Base-by-base conservation (phyloP, 2,888 invertebrate species). In the Aradus depressus region DNA sequence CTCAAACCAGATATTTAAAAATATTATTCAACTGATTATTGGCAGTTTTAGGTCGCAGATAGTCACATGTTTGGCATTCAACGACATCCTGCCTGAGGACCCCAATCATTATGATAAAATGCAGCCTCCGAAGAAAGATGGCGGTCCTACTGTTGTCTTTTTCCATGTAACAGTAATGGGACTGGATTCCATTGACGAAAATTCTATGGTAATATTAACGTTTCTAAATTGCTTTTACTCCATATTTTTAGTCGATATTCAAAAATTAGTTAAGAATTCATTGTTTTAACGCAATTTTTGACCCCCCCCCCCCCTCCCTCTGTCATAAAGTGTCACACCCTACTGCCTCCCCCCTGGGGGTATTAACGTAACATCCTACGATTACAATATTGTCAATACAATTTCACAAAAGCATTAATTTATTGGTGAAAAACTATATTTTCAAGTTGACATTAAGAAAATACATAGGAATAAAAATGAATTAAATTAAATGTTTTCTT, bases 131-230 rank as follows among this genome's bases (percentile, higher is more conserved):
- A 90, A 90, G 68, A 83, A 83, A 66, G 86, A 87, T 64, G 88
- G 87, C 14, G 81, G 84, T 63, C 84, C 91, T 0, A 91, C 91
- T 1, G 81, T 80, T 5, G 91, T 92, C 25, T 82, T 82, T 67
- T 91, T 91, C 69, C 91, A 91, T 65, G 90, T 91, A 28, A 91
- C 91, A 0, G 91, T 91, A 32, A 90, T 92, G 89, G 92, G 92
- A 1, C 72, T 93, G 57, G 92, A 93, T 70, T 92, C 92, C 32
- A 92, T 95, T 58, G 92, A 92, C 65, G 93, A 93, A 68, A 90
- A 86, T 61, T 91, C 91, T 3, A 95, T 95, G 93, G 89, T 89
- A 70, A 35, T 16, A n/a, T 16, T 26, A 16, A 8, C 14, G 2
- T 44, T 41, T 6, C 14, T 10, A 37, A 14, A 22, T 41, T 19